Conservation (phyloP, 2,113 vertebrate genomes). For the Mixornis gularis region DNA sequence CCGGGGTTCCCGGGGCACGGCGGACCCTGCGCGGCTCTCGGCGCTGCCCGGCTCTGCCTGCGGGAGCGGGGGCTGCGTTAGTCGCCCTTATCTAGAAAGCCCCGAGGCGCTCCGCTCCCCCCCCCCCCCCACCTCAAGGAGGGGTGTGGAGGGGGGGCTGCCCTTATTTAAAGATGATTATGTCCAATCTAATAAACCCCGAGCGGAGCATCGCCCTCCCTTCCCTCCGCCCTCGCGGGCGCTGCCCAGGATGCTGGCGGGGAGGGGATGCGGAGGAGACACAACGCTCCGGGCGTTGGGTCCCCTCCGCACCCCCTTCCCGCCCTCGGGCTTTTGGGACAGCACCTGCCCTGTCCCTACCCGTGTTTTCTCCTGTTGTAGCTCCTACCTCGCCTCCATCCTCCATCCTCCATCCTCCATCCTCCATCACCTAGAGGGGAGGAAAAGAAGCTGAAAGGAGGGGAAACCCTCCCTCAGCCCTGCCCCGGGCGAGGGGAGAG, state of each 20-base stretch:
- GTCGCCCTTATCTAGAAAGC: conserved; percentile 44
- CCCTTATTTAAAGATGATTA: conserved; percentile 68
- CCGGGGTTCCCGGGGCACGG: conserved; percentile 1
- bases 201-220: conserved; percentile 65
- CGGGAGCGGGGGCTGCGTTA: neutral
- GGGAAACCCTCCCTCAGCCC: neutral
- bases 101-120: conserved; percentile 14
- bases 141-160: conserved; percentile 43
- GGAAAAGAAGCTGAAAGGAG: neutral
- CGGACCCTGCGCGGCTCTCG: neutral
- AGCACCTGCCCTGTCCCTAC: conserved; percentile 36
- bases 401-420: conserved; percentile 15
- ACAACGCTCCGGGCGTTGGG: neutral
- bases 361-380: conserved; percentile 58
- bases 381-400: conserved; percentile 37
- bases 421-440: conserved; percentile 8
- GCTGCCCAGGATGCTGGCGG: conserved; percentile 33
- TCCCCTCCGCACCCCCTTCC: neutral
- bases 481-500: neutral
- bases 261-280: neutral
- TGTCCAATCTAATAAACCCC: conserved; percentile 73
- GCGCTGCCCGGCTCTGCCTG: conserved; percentile 29
- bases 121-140: neutral
- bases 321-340: neutral
- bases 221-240: conserved; percentile 35